Evolutionary conservation across 2,888 invertebrate genomes (phyloP).

Genomic region (Acanthosepion esculentum): DNA sequence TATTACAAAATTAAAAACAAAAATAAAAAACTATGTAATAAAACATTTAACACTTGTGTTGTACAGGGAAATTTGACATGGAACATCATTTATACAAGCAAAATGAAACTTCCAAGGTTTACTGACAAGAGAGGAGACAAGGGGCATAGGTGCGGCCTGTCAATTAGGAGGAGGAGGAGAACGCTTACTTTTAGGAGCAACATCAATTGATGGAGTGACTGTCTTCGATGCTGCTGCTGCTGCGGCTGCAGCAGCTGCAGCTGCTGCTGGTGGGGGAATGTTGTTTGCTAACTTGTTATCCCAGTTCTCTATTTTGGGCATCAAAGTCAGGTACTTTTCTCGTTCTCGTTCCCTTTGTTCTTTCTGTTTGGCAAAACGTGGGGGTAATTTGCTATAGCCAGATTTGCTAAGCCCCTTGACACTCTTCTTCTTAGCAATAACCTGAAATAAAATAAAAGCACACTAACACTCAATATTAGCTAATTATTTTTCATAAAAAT

Average conservation of each 20-base stretch:
- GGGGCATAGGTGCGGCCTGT: conserved; percentile 51
- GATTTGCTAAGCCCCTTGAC: conserved; percentile 61
- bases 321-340: conserved; percentile 61
- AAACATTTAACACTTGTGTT: neutral
- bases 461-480: too few species aligned
- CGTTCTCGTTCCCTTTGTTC: conserved; percentile 77
- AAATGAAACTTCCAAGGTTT: neutral
- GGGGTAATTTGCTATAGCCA: conserved; percentile 81
- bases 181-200: conserved; percentile 52
- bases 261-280: conserved; percentile 61
- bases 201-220: conserved; percentile 49
- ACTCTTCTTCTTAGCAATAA: conserved; percentile 68
- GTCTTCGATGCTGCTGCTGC: neutral
- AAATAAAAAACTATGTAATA: neutral
- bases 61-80: neutral
- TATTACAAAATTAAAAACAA: neutral
- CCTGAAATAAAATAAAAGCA: conserved; percentile 55
- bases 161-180: neutral
- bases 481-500: too few species aligned
- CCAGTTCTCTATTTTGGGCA: conserved; percentile 75
- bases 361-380: conserved; percentile 85
- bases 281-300: conserved; percentile 74
- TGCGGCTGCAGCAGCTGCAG: neutral
- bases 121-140: conserved; percentile 51
- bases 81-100: neutral